Evolutionary conservation across 1,140 invertebrate genomes (phyloP).

Genomic region (Amyelois transitella): DNA sequence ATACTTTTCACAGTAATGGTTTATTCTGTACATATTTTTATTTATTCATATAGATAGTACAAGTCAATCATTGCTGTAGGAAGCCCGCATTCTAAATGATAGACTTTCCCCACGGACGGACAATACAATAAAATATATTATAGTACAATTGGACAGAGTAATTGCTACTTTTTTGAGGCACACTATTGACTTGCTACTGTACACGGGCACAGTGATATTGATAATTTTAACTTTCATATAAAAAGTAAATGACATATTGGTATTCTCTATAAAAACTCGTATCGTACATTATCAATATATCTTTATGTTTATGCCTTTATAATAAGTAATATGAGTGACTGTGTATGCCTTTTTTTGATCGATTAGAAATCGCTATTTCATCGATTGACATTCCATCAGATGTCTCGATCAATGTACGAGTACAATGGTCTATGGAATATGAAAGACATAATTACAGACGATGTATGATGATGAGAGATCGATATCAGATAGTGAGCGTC

Average conservation of each 20-base stretch:
- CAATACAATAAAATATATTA: conserved; percentile 25
- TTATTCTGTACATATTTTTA: too few relatives aligned
- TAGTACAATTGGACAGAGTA: background rate
- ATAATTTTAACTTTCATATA: background rate
- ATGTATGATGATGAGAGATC: background rate
- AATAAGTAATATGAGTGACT: too few relatives aligned
- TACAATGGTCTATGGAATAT: background rate
- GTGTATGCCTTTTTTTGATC: too few relatives aligned
- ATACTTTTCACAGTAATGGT: too few relatives aligned
- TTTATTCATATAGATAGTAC: background rate
- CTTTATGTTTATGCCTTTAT: too few relatives aligned
- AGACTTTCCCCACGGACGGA: conserved; percentile 20
- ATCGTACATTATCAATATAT: too few relatives aligned
- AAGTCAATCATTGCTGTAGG: conserved; percentile 17
- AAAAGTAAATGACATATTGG: too few relatives aligned
- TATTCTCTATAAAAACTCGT: too few relatives aligned
- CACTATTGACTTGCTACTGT: background rate
- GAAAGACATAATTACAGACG: background rate
- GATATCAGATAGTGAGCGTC: background rate
- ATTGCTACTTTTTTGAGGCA: conserved; percentile 9
- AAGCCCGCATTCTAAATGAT: conserved; percentile 18
- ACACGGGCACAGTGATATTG: background rate
- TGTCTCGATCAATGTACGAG: background rate
- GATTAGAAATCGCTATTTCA: background rate
- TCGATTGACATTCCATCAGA: background rate